Base-by-base conservation (phyloP, 2,888 invertebrate genomes). In the Nomada fabriciana region DNA sequence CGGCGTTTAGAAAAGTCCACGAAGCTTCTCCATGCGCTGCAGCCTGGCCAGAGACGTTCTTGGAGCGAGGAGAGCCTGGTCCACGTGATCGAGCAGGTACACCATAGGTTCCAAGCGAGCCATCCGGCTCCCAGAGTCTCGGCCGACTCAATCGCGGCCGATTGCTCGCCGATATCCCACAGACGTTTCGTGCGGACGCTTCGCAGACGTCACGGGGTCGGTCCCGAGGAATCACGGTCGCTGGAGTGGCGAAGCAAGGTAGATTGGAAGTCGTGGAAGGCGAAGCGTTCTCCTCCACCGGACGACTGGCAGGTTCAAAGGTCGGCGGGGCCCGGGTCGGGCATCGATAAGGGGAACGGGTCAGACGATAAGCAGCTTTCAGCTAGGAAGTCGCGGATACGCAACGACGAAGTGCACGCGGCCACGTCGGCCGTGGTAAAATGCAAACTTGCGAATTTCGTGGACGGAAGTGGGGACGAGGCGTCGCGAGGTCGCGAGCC, bases 271-370 rank as follows among this genome's bases (percentile, higher is more conserved):
- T 64, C 63, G 63, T 57, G 20, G 64, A 90, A 90, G 68, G 76
- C 87, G 20, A 92, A 92, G 76, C 85, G 82, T 29, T 92, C 91
- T 20, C 92, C 91, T 11, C 89, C 92, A 64, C 90, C 91, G 18
- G 83, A 81, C 60, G 75, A 86, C 11, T 64, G 73, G 64, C 55
- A 20, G 61, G 79, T 82, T 76, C 88, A 86, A 50, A 82, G 85
- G 86, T 89, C 86, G 70, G 43, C 70, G 43, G n/a, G 60, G 72
- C 76, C 75, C 52, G 64, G 36, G 50, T 53, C 20, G 59, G 50
- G 67, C 70, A 20, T 67, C 57, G 88, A 89, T 89, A 86, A 83
- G 72, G 13, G 23, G 76, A 55, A 18, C 78, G 82, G 83, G 84
- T 84, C 88, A 79, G 29, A 50, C 71, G 85, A 88, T 88, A 84